Percentiles rank a stretch among this genome's conserved stretches.
phyloP scores from a whole-genome alignment of 2,797 vertebrate genomes.

The Pyrocephalus nanus region DNA sequence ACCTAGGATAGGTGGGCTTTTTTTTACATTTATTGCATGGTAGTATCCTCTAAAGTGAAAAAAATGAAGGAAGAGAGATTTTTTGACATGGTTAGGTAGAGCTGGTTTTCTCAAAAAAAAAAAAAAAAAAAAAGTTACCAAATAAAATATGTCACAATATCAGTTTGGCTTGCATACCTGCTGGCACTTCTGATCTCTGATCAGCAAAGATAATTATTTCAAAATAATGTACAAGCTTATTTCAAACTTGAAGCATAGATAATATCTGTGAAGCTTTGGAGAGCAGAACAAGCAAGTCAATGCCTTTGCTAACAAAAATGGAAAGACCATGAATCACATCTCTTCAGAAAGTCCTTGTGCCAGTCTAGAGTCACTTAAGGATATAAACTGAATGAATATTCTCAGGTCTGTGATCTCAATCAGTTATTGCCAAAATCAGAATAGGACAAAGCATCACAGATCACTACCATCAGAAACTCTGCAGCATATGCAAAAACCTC shows the following conservation, averaged over 20 bases:
- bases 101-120: neutral
- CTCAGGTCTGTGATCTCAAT: neutral
- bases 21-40: neutral
- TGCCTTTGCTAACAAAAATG: neutral
- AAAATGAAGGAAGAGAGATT: neutral
- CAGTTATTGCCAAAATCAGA: neutral
- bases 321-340: neutral
- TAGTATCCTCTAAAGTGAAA: neutral
- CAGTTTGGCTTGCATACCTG: neutral
- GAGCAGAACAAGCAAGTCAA: neutral
- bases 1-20: neutral
- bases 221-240: neutral
- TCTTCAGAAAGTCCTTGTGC: neutral
- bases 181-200: neutral
- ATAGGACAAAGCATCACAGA: neutral
- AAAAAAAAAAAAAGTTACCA: neutral
- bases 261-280: neutral
- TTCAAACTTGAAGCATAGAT: neutral
- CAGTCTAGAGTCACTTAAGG: neutral
- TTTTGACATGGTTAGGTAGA: neutral
- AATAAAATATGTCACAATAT: neutral
- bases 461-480: neutral
- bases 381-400: neutral
- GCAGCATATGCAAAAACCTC: neutral
- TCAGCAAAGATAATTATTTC: neutral